Percentiles rank a stretch among this genome's conserved stretches.
phyloP scores from a whole-genome alignment of 2,888 invertebrate genomes.

The Habrosyne pyritoides region DNA sequence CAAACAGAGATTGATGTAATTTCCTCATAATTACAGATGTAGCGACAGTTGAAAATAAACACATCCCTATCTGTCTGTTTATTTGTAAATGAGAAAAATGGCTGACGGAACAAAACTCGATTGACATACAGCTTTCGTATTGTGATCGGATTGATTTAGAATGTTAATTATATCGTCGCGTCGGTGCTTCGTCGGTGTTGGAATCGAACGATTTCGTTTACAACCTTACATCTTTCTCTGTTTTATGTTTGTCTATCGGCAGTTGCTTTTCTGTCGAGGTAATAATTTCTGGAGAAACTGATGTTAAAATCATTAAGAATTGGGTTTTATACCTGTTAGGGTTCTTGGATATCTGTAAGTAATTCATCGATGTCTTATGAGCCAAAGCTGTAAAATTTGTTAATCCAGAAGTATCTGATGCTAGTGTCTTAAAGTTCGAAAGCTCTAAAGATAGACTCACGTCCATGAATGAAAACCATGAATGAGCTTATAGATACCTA shows the following conservation, averaged over 20 bases:
- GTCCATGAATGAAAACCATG: conserved; percentile 34
- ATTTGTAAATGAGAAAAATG: conserved; percentile 66
- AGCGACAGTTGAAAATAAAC: conserved; percentile 69
- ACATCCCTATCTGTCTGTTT: conserved; percentile 63
- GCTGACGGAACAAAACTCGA: conserved; percentile 59
- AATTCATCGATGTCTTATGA: not conserved
- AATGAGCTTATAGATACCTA: conserved; percentile 32
- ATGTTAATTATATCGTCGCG: conserved; percentile 44
- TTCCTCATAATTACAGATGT: conserved; percentile 40
- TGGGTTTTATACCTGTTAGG: not conserved
- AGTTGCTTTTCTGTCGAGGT: not conserved
- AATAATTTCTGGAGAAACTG: not conserved
- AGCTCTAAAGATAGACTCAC: conserved; percentile 15
- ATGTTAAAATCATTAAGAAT: not conserved
- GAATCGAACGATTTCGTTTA: not conserved
- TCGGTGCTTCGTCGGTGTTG: conserved; percentile 4
- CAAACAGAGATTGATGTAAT: conserved; percentile 46
- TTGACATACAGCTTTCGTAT: conserved; percentile 69
- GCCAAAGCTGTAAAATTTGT: not conserved
- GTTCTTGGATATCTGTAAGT: not conserved
- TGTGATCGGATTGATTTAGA: conserved; percentile 64
- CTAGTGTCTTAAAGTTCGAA: not conserved
- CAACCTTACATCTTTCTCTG: conserved; percentile 4
- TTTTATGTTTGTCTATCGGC: not conserved
- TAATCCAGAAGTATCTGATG: too few relatives aligned